Percentiles rank a stretch among this genome's conserved stretches.
These are phyloP conservation scores for Patella vulgata DNA, from an alignment of 1,140 invertebrate genomes.

Conservation along the genomic window DNA sequence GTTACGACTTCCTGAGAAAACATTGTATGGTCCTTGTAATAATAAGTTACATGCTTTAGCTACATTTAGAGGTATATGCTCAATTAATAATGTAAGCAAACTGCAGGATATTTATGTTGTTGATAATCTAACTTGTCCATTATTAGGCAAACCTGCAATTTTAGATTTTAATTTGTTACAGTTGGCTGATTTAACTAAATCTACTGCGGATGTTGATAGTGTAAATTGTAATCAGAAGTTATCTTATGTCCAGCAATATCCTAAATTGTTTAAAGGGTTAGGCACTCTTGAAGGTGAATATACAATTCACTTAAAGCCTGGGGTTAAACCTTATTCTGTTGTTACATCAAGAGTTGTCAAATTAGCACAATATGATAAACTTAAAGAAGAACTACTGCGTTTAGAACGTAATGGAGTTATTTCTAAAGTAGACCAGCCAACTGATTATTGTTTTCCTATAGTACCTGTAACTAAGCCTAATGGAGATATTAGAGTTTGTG, in stretches of 20 bases:
- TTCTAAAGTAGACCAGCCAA: slow-evolving; percentile 31
- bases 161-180: background rate
- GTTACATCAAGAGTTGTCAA: slow-evolving; percentile 22
- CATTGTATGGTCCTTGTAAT: no score
- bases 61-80: no score
- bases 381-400: slow-evolving; percentile 36
- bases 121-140: background rate
- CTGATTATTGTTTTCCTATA: slow-evolving; percentile 37
- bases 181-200: background rate
- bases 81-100: no score
- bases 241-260: slow-evolving; percentile 13
- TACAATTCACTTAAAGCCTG: slow-evolving; percentile 17
- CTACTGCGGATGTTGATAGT: no score
- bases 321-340: slow-evolving; percentile 20
- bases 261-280: slow-evolving; percentile 21
- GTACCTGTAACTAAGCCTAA: slow-evolving; percentile 30
- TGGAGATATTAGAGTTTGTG: slow-evolving; percentile 65
- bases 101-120: background rate
- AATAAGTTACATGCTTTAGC: no score
- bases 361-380: slow-evolving; percentile 1
- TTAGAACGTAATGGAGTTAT: slow-evolving; percentile 30
- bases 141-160: background rate
- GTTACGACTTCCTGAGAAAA: no score
- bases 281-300: slow-evolving; percentile 21
- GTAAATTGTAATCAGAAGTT: no score